Percentiles rank a stretch among this genome's conserved stretches.
These are phyloP conservation scores for Cephus nigrinus DNA, from an alignment of 2,888 invertebrate genomes.

Conservation along the genomic window DNA sequence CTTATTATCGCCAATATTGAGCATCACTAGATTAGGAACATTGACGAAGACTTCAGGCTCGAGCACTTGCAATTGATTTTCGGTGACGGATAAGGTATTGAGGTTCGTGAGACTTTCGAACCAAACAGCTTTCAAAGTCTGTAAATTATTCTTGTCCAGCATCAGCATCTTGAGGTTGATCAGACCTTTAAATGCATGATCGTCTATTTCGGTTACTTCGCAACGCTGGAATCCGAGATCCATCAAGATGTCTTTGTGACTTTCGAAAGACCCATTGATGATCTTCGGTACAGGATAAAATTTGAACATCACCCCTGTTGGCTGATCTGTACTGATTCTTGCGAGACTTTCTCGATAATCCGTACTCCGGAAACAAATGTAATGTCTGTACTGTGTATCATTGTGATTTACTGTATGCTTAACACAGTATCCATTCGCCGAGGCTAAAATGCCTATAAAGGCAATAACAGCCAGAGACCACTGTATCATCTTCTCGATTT, in stretches of 20 bases:
- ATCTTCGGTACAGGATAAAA: constrained; percentile 14
- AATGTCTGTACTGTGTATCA: neutral
- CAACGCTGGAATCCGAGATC: constrained; percentile 25
- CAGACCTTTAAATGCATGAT: constrained; percentile 26
- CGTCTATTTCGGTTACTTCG: constrained; percentile 25
- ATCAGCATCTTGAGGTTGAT: constrained; percentile 23
- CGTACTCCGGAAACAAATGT: neutral
- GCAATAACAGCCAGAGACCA: neutral
- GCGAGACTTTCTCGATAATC: neutral
- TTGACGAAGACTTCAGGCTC: constrained; percentile 28
- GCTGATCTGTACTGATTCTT: neutral
- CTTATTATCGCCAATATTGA: constrained; percentile 29
- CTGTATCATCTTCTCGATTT: neutral
- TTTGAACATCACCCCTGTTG: neutral
- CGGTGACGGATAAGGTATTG: neutral
- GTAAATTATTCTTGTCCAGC: constrained; percentile 22
- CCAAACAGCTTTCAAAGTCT: constrained; percentile 25
- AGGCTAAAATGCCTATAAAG: neutral
- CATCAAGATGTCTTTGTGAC: constrained; percentile 15
- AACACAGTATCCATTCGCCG: neutral
- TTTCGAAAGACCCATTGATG: constrained; percentile 17
- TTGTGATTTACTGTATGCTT: neutral
- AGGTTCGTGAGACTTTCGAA: constrained; percentile 28
- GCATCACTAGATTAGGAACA: constrained; percentile 22
- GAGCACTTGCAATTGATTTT: constrained; percentile 26